Base-by-base conservation (phyloP, 2,797 vertebrate genomes). In the Malacoraja senta region DNA sequence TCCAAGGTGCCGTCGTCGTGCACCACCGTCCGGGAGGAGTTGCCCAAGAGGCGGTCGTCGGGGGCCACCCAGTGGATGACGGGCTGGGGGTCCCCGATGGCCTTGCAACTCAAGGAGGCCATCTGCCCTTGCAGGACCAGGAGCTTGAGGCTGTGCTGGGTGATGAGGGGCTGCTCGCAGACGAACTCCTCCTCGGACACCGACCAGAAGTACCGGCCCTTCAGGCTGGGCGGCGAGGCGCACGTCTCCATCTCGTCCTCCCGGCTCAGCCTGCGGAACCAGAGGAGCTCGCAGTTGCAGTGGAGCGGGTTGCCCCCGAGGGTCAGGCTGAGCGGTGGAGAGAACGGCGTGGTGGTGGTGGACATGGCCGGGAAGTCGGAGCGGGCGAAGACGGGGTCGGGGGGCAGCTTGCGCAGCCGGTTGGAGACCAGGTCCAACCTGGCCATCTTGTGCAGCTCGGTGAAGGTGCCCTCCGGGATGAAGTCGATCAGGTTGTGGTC, bases 201-300 rank as follows among this genome's bases (percentile, higher is more conserved):
- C 65, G 10, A 98, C 99, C 99, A 99, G 95, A 99, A 99, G 95
- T 99, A 99, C 76, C 98, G 97, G 0, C 98, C 99, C 94, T 99
- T 99, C 65, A 99, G 96, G 93, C 96, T 96, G 0, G 97, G 94
- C 0, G 98, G 99, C 93, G 99, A 99, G 90, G 98, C 98, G 7
- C 99, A 99, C 0, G 99, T 99, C 96, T 99, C 99, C 97, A 99
- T 98, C 88, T 99, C 99, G 0, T 99, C 99, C 0, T 99, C 98
- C 3, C 99, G 96, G 38, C 98, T 97, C 0, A 99, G 96, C 93
- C 99, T 95, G 71, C 99, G 96, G 35, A 99, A 95, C 98, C 99
- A 99, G 81, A 99, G 96, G 19, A 99, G 96, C 94, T 99, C 99
- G 1, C 99, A 99, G 94, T 99, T 99, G 95, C 99, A 99, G 93